Evolutionary conservation across 2,888 invertebrate species (phyloP).

Genomic region (Lithophane semibrunnea): DNA sequence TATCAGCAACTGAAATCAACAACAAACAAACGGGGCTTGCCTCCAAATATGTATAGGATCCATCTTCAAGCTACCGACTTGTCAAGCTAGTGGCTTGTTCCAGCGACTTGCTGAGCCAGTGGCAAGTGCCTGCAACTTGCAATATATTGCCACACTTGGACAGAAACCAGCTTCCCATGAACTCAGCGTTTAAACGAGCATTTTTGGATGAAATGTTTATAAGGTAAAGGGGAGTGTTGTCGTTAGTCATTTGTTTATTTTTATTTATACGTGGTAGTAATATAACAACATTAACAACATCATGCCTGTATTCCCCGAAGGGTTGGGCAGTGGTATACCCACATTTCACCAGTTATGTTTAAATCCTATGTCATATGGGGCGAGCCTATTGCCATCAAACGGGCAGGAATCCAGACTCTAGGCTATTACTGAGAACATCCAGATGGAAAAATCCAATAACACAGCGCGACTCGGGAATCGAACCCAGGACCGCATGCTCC

Average conservation of each 20-base stretch:
- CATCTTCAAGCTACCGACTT: neutral
- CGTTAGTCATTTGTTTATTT: neutral
- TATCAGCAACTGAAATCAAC: slow-evolving; percentile 39
- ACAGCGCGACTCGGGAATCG: no score
- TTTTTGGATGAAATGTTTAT: slow-evolving; percentile 28
- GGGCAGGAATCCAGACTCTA: no score
- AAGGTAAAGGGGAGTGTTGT: neutral
- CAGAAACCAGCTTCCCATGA: slow-evolving; percentile 41
- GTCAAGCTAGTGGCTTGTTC: neutral
- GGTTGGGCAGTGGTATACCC: no score
- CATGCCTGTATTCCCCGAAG: no score
- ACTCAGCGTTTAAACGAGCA: neutral
- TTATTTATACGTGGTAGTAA: neutral
- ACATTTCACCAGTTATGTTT: no score
- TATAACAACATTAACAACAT: neutral
- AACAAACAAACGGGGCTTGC: neutral
- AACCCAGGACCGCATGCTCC: no score
- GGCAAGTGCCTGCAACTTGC: slow-evolving; percentile 15
- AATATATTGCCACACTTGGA: slow-evolving; percentile 20
- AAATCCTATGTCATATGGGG: no score
- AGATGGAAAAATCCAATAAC: no score
- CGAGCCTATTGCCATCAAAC: no score
- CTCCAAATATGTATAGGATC: slow-evolving; percentile 25
- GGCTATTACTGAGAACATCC: no score
- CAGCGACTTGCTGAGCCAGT: slow-evolving; percentile 15